Conservation (phyloP, 1,140 invertebrate species). For the Limonius californicus region DNA sequence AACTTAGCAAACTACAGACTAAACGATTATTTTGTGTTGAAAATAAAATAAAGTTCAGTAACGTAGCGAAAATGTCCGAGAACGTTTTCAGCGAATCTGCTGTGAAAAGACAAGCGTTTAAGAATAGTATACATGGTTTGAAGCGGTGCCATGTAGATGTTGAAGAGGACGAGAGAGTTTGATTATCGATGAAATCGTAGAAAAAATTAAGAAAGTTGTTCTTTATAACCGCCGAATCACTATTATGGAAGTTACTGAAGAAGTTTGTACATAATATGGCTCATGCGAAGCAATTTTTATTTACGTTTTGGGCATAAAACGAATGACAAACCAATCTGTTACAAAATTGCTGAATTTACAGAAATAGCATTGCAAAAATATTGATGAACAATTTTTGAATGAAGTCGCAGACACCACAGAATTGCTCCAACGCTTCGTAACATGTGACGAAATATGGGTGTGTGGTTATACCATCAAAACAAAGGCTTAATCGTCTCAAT, state of each 20-base stretch:
- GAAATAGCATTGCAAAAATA: background rate
- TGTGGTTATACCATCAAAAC: background rate
- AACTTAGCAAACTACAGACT: too few species aligned
- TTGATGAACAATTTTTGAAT: background rate
- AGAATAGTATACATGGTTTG: background rate
- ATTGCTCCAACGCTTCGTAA: background rate
- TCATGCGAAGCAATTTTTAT: too few species aligned
- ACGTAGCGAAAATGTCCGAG: background rate
- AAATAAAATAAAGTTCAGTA: background rate
- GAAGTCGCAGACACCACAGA: too few species aligned
- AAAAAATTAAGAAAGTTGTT: background rate
- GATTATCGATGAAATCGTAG: background rate
- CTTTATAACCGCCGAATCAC: background rate
- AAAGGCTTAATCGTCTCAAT: background rate
- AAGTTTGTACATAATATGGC: background rate
- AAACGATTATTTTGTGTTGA: too few species aligned
- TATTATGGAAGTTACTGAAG: too few species aligned
- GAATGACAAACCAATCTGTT: background rate
- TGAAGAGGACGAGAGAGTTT: background rate
- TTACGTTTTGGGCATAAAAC: background rate
- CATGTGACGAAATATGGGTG: background rate
- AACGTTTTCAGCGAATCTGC: background rate
- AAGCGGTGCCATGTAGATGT: background rate
- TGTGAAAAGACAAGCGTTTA: background rate
- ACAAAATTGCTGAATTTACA: background rate